phyloP scores from a whole-genome alignment of 2,113 vertebrate species.

The Nothobranchius furzeri region DNA sequence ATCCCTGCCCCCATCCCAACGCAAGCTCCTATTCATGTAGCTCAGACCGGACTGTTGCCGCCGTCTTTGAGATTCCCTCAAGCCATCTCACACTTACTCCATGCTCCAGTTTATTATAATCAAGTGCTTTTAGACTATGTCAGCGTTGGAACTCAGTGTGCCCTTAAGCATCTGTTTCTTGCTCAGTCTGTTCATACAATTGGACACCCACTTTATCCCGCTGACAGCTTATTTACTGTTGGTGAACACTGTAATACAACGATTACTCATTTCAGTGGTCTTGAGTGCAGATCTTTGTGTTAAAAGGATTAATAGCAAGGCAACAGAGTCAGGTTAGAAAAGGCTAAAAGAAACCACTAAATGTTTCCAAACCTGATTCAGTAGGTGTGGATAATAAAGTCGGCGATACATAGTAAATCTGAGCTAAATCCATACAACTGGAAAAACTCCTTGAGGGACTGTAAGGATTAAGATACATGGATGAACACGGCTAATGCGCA shows the following conservation, averaged over 20 bases:
- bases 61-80: conserved; percentile 37
- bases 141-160: conserved; percentile 53
- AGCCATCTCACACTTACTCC: conserved; percentile 62
- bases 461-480: conserved; percentile 52
- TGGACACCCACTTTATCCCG: conserved; percentile 63
- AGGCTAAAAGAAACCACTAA: conserved; percentile 29
- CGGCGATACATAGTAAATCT: conserved; percentile 19
- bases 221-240: conserved; percentile 65
- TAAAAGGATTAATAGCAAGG: conserved; percentile 39
- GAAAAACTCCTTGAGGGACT: conserved; percentile 49
- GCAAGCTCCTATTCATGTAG: conserved; percentile 45
- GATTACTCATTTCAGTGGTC: conserved; percentile 40
- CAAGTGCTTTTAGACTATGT: conserved; percentile 76
- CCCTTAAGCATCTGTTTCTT: conserved; percentile 59
- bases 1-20: conserved; percentile 31
- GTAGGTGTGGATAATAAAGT: conserved; percentile 25
- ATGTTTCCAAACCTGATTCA: conserved; percentile 17
- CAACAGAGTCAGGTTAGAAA: conserved; percentile 17
- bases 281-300: conserved; percentile 16
- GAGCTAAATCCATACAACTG: conserved; percentile 41
- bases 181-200: conserved; percentile 51
- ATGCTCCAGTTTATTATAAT: conserved; percentile 71
- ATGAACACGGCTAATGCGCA: conserved; percentile 62
- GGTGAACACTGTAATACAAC: conserved; percentile 36
- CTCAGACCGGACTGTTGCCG: conserved; percentile 53